Evolutionary conservation across 2,797 vertebrate species (phyloP), one percentile per base, ranked within the genome.

Genomic region (Moxostoma hubbsi): DNA sequence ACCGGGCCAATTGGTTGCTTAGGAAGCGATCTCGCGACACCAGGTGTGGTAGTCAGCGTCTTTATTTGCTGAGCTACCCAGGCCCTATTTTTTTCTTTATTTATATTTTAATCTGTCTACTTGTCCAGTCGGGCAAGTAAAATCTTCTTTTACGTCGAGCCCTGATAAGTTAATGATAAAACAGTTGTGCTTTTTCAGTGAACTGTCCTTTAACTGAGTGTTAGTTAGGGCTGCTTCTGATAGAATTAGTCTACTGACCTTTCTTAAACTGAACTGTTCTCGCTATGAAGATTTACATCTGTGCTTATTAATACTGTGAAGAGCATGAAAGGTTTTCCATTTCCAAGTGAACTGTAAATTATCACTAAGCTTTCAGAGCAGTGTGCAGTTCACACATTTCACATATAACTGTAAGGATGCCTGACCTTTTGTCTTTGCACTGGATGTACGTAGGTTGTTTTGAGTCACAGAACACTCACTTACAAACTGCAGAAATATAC

Each of bases 401-500:
- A 71, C 77, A 80, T 80, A 71, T 65, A 69, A 73, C 67, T 82
- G 77, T 45, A 47, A 79, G 77, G 82, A 82, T 81, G 73, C 65
- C 47, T 87, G 82, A 85, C 80, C 83, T 87, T 86, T 85, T 82
- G 82, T 86, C 75, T 82, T 86, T 82, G 83, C 80, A 72, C 51
- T 64, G 63, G 80, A 76, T 81, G 71, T 69, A 82, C 43, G 82
- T 76, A 82, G 80, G 83, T 77, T 83, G 85, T 82, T 82, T 86
- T 86, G 82, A 86, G 77, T 86, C 83, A 81, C 61, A 62, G 24
- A 43, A 12, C 18, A 2, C 18, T 10, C 10, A 11, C 82, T 83
- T 82, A 83, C 80, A 82, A 82, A 85, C 77, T 86, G 80, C 82
- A 77, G 77, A 85, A 82, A 87, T 87, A 85, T 84, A 87, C 84